Percentiles rank a stretch among this genome's conserved stretches.
These are phyloP conservation scores for Zapus hudsonius DNA, from an alignment of 2,113 vertebrate species.

Conservation along the genomic window DNA sequence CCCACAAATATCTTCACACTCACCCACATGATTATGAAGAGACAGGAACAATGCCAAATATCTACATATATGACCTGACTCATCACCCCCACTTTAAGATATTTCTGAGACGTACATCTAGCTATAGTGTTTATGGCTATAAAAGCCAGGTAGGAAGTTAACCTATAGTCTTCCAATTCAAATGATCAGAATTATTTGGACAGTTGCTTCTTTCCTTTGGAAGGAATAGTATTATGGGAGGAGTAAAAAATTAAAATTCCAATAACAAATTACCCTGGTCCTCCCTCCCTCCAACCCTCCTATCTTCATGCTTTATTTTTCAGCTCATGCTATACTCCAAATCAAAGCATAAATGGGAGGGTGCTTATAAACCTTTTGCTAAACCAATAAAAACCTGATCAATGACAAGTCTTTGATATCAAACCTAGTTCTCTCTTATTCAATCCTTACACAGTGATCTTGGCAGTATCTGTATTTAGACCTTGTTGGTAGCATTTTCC, in stretches of 20 bases:
- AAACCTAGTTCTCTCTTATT: conserved; percentile 46
- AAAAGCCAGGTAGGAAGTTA: not conserved
- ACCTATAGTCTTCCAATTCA: not conserved
- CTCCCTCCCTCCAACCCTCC: not conserved
- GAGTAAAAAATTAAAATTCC: not conserved
- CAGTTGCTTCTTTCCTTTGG: not conserved
- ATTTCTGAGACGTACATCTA: not conserved
- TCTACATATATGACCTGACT: not conserved
- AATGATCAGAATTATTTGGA: not conserved
- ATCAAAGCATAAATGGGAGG: conserved; percentile 41
- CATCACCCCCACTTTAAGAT: not conserved
- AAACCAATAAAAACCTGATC: conserved; percentile 47
- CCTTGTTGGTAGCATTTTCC: conserved; percentile 8
- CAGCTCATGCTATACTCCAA: conserved; percentile 8
- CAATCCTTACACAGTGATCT: conserved; percentile 15
- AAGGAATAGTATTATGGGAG: not conserved
- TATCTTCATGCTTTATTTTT: not conserved
- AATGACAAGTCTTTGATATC: conserved; percentile 64
- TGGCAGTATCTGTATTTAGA: not conserved
- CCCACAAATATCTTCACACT: not conserved
- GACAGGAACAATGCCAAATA: not conserved
- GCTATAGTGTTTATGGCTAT: not conserved
- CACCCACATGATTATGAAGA: not conserved
- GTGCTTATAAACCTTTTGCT: conserved; percentile 14
- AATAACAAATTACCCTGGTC: not conserved